Conservation (phyloP, 2,888 invertebrate genomes). For the Dorcus parallelipipedus region DNA sequence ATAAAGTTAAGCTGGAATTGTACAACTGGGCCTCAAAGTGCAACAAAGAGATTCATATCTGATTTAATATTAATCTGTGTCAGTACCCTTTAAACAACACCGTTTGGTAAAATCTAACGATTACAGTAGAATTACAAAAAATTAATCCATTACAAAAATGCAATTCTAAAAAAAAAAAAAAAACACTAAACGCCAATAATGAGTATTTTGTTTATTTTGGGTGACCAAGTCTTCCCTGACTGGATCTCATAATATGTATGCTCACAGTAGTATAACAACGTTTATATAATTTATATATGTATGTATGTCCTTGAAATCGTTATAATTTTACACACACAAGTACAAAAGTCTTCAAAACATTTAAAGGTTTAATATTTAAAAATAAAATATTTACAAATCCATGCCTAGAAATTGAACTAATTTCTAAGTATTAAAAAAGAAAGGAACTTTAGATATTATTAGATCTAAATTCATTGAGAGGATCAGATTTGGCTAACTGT, state of each 20-base stretch:
- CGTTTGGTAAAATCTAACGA: neutral
- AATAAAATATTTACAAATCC: neutral
- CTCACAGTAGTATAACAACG: too few species aligned
- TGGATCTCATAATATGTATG: too few species aligned
- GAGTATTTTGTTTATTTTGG: neutral
- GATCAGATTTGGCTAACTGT: slow-evolving; percentile 27
- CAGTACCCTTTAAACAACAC: neutral
- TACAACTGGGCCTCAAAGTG: too few species aligned
- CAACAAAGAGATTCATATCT: too few species aligned
- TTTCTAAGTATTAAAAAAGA: neutral
- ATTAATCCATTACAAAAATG: neutral
- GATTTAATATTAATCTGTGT: neutral
- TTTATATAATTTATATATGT: neutral
- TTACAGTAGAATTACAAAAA: neutral
- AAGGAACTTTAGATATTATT: slow-evolving; percentile 12
- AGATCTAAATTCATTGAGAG: slow-evolving; percentile 18
- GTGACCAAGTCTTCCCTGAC: neutral
- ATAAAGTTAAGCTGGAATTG: too few species aligned
- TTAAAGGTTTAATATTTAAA: neutral
- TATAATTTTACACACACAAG: neutral
- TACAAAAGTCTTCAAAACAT: neutral
- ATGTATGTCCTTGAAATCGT: neutral
- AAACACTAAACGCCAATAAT: neutral
- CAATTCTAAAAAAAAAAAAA: neutral
- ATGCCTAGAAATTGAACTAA: neutral